Conservation (phyloP, 2,797 vertebrate genomes). For the Loris lydekkerianus region DNA sequence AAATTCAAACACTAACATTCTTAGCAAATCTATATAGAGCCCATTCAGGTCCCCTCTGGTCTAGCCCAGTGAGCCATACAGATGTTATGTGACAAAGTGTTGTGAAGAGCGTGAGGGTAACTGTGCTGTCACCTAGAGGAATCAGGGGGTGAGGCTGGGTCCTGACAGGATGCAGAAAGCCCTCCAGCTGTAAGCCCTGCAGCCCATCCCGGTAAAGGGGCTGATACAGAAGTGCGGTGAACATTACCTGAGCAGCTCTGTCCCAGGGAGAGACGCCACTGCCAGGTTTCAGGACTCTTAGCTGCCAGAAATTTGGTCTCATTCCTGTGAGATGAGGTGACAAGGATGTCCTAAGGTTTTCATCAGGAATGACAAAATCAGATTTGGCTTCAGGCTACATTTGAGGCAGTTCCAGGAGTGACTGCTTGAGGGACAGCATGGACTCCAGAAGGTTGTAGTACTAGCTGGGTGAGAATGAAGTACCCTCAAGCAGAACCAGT, state of each 20-base stretch:
- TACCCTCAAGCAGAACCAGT: neutral
- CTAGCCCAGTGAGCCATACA: neutral
- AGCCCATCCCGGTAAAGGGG: neutral
- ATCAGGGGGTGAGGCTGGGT: neutral
- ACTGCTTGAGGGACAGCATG: neutral
- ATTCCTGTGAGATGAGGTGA: neutral
- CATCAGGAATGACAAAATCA: neutral
- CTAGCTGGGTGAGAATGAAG: neutral
- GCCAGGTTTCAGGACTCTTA: neutral
- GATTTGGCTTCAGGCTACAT: neutral
- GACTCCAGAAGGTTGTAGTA: neutral
- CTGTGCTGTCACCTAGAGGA: neutral
- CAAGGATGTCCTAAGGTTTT: neutral
- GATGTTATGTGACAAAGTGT: neutral
- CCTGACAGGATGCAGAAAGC: neutral
- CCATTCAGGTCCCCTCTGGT: too few relatives aligned
- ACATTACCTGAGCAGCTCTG: neutral
- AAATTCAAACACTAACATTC: neutral
- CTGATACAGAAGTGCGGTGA: neutral
- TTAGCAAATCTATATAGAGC: neutral
- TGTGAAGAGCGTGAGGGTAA: neutral
- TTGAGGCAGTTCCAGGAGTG: neutral
- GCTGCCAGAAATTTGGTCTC: neutral
- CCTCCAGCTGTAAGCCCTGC: fast-evolving
- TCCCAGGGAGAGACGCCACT: neutral